These are phyloP conservation scores for Oreochromis niloticus DNA, from an alignment of 2,113 vertebrate species.

Conservation along the genomic window DNA sequence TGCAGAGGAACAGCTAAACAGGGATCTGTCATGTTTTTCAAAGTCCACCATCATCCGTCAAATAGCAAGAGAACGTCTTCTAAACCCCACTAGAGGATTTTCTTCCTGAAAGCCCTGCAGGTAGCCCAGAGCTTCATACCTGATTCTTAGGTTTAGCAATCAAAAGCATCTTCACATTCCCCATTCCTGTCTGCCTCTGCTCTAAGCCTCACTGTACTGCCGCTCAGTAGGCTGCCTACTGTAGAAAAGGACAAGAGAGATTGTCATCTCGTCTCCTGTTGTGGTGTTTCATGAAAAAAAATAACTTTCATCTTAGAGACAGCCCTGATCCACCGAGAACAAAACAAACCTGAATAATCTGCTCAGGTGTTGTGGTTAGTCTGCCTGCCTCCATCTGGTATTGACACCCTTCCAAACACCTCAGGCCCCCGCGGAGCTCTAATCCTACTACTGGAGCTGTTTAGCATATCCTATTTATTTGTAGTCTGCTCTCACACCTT, in stretches of 20 bases:
- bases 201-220: slow-evolving; percentile 10
- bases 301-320: slow-evolving; percentile 31
- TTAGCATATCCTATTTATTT: slow-evolving; percentile 40
- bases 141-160: slow-evolving; percentile 18
- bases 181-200: background rate
- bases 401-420: slow-evolving; percentile 35
- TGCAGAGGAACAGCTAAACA: slow-evolving; percentile 13
- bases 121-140: slow-evolving; percentile 22
- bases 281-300: background rate
- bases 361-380: slow-evolving; percentile 28
- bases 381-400: slow-evolving; percentile 36
- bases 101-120: background rate
- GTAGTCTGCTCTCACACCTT: slow-evolving; percentile 13
- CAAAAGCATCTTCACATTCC: slow-evolving; percentile 37
- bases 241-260: slow-evolving; percentile 32
- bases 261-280: slow-evolving; percentile 28
- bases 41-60: slow-evolving; percentile 22
- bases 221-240: slow-evolving; percentile 17
- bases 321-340: slow-evolving; percentile 17
- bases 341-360: slow-evolving; percentile 26
- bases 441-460: slow-evolving; percentile 18
- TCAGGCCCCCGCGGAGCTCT: slow-evolving; percentile 21
- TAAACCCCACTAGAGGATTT: slow-evolving; percentile 28
- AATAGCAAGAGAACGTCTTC: slow-evolving; percentile 19
- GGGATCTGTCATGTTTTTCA: slow-evolving; percentile 14